Percentiles rank a stretch among this genome's conserved stretches.
Evolutionary conservation across 2,888 invertebrate genomes (phyloP).

Genomic region (Tromatobia lineatoria): DNA sequence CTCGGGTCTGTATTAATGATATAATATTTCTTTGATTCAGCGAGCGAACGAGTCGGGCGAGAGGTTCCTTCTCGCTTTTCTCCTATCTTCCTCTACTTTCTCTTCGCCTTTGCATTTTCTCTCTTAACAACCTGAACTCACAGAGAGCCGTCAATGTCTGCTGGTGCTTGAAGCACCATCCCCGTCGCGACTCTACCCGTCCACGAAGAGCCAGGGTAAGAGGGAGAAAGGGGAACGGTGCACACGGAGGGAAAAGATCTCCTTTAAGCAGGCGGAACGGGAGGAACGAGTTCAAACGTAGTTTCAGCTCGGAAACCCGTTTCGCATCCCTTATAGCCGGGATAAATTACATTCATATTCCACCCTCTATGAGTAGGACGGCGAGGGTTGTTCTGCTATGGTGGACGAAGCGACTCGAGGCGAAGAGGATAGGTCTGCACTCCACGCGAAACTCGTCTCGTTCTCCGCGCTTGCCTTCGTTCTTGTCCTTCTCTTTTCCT

Average conservation of each 20-base stretch:
- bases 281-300: conserved; percentile 79
- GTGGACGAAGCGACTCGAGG: conserved; percentile 48
- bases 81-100: conserved; percentile 27
- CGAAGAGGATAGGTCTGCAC: conserved; percentile 30
- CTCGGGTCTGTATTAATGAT: conserved; percentile 81
- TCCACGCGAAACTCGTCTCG: conserved; percentile 50
- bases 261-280: conserved; percentile 70
- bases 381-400: conserved; percentile 45
- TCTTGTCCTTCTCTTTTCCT: conserved; percentile 18
- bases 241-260: conserved; percentile 43
- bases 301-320: conserved; percentile 73
- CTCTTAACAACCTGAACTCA: conserved; percentile 76
- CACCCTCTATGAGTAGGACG: conserved; percentile 45
- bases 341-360: conserved; percentile 83
- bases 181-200: conserved; percentile 32
- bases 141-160: conserved; percentile 57
- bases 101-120: conserved; percentile 67
- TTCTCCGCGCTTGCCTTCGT: conserved; percentile 33
- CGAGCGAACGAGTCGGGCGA: conserved; percentile 65
- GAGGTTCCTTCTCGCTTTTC: conserved; percentile 36
- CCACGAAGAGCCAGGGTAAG: conserved; percentile 37
- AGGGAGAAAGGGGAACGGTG: conserved; percentile 22
- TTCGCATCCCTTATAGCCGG: conserved; percentile 79
- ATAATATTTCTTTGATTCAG: conserved; percentile 84
- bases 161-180: conserved; percentile 49